Percentiles rank a stretch among this genome's conserved stretches.
Conservation (phyloP, 2,888 invertebrate genomes). For the Frankliniella fusca region DNA sequence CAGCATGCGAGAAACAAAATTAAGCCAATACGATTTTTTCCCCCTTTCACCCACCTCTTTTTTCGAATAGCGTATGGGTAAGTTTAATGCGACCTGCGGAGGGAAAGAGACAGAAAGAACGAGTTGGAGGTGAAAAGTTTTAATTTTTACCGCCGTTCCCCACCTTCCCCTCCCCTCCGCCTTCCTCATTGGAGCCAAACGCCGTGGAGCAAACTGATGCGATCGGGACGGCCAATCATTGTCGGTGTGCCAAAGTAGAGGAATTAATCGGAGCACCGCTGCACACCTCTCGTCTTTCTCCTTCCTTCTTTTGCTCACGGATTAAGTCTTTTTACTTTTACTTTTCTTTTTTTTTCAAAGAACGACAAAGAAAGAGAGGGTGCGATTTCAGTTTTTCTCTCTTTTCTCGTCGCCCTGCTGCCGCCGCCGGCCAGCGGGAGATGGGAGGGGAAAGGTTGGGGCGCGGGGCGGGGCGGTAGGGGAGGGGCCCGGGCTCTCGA, state of each 20-base stretch:
- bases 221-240: slow-evolving; percentile 15
- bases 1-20: too few species aligned
- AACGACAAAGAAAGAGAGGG: not conserved
- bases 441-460: not conserved
- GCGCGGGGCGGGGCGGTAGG: not conserved
- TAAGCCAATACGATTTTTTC: not conserved
- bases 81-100: too few species aligned
- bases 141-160: not conserved
- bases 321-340: not conserved
- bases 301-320: not conserved
- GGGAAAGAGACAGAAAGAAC: not conserved
- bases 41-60: not conserved
- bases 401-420: not conserved
- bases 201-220: not conserved
- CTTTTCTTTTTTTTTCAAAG: not conserved
- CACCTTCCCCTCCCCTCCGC: not conserved
- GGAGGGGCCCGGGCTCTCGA: not conserved
- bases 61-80: too few species aligned
- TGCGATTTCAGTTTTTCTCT: not conserved
- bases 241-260: not conserved
- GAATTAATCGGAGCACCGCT: not conserved
- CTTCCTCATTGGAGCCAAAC: not conserved
- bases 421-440: not conserved
- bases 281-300: not conserved
- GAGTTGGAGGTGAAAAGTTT: slow-evolving; percentile 6